Conservation (phyloP, 2,113 vertebrate genomes). For the Scophthalmus maximus region DNA sequence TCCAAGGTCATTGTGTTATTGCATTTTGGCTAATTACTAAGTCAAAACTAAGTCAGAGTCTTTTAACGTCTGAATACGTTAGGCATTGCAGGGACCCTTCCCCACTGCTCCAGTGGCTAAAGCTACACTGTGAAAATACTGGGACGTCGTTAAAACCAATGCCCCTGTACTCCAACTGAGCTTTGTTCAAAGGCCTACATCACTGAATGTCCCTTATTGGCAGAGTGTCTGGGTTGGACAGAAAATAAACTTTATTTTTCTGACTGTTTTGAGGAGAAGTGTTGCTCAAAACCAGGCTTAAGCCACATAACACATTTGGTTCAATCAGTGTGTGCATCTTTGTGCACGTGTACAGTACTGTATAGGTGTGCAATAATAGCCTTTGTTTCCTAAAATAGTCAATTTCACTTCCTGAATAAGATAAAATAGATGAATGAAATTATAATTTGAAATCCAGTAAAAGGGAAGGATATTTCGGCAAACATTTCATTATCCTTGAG, state of each 20-base stretch:
- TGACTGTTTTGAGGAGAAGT: neutral
- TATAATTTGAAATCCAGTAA: conserved; percentile 43
- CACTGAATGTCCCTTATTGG: conserved; percentile 22
- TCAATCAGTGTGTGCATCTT: neutral
- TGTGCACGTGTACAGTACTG: neutral
- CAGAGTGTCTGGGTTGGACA: neutral
- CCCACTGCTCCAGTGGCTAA: conserved; percentile 19
- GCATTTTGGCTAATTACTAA: conserved; percentile 65
- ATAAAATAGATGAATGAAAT: conserved; percentile 35
- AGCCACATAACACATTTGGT: neutral
- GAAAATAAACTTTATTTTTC: conserved; percentile 4
- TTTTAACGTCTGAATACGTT: conserved; percentile 65
- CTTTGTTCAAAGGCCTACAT: conserved; percentile 34
- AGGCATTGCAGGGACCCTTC: conserved; percentile 36
- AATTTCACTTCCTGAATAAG: conserved; percentile 30
- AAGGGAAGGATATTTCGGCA: conserved; percentile 42
- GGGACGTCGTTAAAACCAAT: conserved; percentile 30
- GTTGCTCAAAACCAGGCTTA: conserved; percentile 1
- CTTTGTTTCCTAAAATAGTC: conserved; percentile 36
- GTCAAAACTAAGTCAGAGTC: conserved; percentile 61
- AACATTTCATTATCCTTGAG: conserved; percentile 70
- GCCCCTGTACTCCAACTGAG: conserved; percentile 1
- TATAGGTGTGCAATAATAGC: conserved; percentile 12
- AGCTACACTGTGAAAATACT: conserved; percentile 32
- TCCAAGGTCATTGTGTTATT: conserved; percentile 63